Conservation (phyloP, 1,140 invertebrate genomes). For the Triops cancriformis region DNA sequence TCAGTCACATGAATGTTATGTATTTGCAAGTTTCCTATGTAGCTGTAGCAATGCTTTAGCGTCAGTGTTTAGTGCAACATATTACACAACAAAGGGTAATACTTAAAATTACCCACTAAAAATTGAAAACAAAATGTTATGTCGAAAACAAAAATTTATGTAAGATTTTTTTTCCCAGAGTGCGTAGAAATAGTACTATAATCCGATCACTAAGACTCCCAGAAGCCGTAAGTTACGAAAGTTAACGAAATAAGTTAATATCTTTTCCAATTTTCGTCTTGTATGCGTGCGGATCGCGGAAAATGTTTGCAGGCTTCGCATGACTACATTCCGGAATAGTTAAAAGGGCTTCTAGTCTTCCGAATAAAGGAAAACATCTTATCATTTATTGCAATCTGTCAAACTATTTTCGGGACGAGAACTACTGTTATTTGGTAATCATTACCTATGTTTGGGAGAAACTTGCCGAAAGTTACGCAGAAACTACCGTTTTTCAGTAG, state of each 20-base stretch:
- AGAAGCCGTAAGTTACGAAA: neutral
- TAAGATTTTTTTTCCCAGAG: neutral
- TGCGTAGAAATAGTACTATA: neutral
- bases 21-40: neutral
- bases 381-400: neutral
- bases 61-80: neutral
- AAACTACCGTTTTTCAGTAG: neutral
- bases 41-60: neutral
- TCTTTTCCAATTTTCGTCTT: neutral
- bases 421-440: neutral
- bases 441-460: neutral
- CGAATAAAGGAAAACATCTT: neutral
- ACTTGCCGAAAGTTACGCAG: neutral
- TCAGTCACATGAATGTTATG: neutral
- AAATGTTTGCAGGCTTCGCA: neutral
- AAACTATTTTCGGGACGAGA: neutral
- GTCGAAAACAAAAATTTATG: neutral
- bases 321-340: neutral
- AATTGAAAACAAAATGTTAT: neutral
- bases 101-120: neutral
- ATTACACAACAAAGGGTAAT: neutral
- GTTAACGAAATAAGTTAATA: neutral
- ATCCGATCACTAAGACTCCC: neutral
- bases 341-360: neutral
- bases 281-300: neutral